Evolutionary conservation across 2,113 vertebrate genomes (phyloP).

Genomic region (Rostratula benghalensis): DNA sequence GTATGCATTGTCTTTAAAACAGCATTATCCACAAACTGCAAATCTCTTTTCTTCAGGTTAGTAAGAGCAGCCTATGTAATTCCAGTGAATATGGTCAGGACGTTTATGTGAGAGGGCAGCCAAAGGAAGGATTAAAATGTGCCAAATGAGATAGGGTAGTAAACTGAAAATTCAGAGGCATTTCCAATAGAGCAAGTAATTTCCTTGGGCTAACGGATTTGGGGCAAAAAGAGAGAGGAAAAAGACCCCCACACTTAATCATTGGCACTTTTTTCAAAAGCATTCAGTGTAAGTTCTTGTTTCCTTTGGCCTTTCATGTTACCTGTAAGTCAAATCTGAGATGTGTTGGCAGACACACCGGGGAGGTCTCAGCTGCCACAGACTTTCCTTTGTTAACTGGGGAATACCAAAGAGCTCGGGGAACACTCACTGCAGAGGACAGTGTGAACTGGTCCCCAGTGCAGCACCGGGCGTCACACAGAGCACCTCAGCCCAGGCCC

Average conservation of each 20-base stretch:
- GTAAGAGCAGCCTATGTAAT: neutral
- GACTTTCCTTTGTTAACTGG: neutral
- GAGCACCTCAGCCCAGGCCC: neutral
- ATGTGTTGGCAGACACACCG: neutral
- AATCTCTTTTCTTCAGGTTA: neutral
- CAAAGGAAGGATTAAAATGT: neutral
- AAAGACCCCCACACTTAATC: neutral
- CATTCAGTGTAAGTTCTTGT: neutral
- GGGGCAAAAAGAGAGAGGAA: neutral
- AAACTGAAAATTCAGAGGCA: conserved; percentile 25
- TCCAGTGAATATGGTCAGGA: neutral
- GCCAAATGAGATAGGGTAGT: neutral
- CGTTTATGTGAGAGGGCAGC: neutral
- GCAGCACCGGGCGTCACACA: neutral
- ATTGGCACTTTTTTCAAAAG: neutral
- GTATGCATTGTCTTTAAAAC: neutral
- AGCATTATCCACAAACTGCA: neutral
- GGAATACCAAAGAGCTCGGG: neutral
- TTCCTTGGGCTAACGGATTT: neutral
- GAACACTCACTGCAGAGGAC: neutral
- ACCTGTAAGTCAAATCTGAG: neutral
- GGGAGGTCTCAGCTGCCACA: neutral
- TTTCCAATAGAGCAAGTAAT: neutral
- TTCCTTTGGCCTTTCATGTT: neutral
- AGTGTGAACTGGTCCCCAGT: fast-evolving